Percentiles rank a stretch among this genome's conserved stretches.
Conservation (phyloP, 2,113 vertebrate genomes). For the Siphamia tubifer region DNA sequence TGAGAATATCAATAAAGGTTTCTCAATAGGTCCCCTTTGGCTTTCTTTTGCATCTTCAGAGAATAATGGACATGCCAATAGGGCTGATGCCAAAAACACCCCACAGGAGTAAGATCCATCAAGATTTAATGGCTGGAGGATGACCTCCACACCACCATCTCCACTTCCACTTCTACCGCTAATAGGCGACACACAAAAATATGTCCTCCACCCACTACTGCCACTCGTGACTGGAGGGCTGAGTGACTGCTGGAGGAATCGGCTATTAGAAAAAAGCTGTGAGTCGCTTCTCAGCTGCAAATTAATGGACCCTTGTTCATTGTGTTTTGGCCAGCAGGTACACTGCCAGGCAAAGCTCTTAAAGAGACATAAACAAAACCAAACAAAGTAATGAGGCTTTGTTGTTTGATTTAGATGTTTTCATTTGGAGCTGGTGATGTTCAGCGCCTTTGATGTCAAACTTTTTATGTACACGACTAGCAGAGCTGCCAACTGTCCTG, state of each 20-base stretch:
- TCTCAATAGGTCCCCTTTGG: constrained; percentile 8
- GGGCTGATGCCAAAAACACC: background rate
- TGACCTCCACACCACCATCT: background rate
- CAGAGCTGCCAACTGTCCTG: too few relatives aligned
- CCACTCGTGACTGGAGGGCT: constrained; percentile 18
- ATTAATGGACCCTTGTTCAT: constrained; percentile 47
- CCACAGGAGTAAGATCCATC: constrained; percentile 12
- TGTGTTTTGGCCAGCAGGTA: background rate
- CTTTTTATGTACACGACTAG: too few relatives aligned
- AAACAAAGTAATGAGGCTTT: constrained; percentile 24
- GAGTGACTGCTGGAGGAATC: constrained; percentile 27
- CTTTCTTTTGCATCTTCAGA: constrained; percentile 17
- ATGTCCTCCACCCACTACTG: constrained; percentile 22
- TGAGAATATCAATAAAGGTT: constrained; percentile 38
- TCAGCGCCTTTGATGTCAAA: too few relatives aligned
- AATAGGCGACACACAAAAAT: constrained; percentile 1
- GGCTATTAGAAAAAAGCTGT: constrained; percentile 26
- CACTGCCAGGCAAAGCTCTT: constrained; percentile 25
- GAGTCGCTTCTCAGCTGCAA: constrained; percentile 22
- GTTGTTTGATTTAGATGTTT: background rate
- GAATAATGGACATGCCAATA: constrained; percentile 37
- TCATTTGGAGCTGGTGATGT: background rate
- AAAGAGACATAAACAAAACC: constrained; percentile 24
- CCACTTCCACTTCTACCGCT: background rate
- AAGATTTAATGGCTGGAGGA: constrained; percentile 4